These are phyloP conservation scores for Aphaenogaster floridana DNA, from an alignment of 1,140 invertebrate species.

Conservation along the genomic window DNA sequence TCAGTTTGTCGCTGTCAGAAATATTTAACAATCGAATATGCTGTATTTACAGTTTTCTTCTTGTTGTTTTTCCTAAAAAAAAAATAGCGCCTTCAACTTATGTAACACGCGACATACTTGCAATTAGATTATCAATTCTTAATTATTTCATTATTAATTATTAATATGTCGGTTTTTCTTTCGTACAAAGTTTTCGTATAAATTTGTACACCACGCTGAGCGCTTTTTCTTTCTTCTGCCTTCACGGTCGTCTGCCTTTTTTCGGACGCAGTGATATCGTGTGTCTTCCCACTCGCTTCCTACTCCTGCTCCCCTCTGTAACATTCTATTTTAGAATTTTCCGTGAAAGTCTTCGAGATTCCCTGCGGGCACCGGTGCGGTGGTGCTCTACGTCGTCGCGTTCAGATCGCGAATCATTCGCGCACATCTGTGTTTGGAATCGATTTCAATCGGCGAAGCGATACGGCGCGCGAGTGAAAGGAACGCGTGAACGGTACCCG, in stretches of 20 bases:
- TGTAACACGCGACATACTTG: not conserved
- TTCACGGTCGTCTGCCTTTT: not conserved
- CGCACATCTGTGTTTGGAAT: constrained; percentile 12
- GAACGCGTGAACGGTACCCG: not conserved
- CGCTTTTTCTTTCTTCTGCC: not conserved
- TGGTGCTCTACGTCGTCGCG: not conserved
- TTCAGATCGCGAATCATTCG: not conserved
- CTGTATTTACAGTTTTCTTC: not conserved
- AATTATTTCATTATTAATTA: no score
- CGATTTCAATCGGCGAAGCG: constrained; percentile 25
- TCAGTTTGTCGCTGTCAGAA: not conserved
- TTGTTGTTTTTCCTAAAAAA: not conserved
- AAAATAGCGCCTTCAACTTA: not conserved
- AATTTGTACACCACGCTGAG: not conserved
- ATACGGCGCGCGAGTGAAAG: constrained; percentile 31
- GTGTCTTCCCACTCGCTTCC: not conserved
- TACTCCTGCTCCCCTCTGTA: not conserved
- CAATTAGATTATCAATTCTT: not conserved
- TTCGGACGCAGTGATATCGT: not conserved
- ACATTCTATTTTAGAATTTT: not conserved
- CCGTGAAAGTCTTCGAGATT: not conserved
- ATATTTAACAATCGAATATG: not conserved
- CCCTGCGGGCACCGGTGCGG: not conserved
- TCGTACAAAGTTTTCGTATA: not conserved
- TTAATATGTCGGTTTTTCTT: not conserved